Percentiles rank a stretch among this genome's conserved stretches.
These are phyloP conservation scores for Pandemis heparana DNA, from an alignment of 2,888 invertebrate species.

Conservation along the genomic window DNA sequence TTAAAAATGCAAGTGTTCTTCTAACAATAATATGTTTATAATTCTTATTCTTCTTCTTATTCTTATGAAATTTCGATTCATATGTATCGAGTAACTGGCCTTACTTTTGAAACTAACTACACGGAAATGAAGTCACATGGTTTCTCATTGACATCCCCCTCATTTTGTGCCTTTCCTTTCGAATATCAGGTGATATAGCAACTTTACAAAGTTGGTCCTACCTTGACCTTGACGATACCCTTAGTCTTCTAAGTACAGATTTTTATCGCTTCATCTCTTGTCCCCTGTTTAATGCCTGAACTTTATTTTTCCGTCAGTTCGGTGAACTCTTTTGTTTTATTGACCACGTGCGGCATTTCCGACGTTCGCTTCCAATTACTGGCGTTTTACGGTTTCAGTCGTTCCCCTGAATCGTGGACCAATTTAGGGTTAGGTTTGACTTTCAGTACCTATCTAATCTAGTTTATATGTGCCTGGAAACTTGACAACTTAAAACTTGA, in stretches of 20 bases:
- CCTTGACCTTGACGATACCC: background rate
- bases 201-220: background rate
- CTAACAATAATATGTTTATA: too few relatives aligned
- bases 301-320: constrained; percentile 16
- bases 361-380: constrained; percentile 19
- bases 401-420: background rate
- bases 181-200: too few relatives aligned
- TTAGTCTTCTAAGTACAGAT: background rate
- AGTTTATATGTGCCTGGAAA: background rate
- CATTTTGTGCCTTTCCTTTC: too few relatives aligned
- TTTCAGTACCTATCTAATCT: background rate
- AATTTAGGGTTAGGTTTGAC: constrained; percentile 9
- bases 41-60: too few relatives aligned
- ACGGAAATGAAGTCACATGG: too few relatives aligned
- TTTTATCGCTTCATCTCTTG: background rate
- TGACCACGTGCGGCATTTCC: constrained; percentile 21
- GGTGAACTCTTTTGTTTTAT: constrained; percentile 31
- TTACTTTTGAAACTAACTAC: too few relatives aligned
- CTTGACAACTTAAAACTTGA: too few relatives aligned
- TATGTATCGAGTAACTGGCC: too few relatives aligned
- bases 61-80: too few relatives aligned
- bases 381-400: constrained; percentile 25
- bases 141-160: too few relatives aligned
- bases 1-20: too few relatives aligned
- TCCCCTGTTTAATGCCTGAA: constrained; percentile 13